Conservation (phyloP, 2,797 vertebrate species). For the Molossus alvarezi region DNA sequence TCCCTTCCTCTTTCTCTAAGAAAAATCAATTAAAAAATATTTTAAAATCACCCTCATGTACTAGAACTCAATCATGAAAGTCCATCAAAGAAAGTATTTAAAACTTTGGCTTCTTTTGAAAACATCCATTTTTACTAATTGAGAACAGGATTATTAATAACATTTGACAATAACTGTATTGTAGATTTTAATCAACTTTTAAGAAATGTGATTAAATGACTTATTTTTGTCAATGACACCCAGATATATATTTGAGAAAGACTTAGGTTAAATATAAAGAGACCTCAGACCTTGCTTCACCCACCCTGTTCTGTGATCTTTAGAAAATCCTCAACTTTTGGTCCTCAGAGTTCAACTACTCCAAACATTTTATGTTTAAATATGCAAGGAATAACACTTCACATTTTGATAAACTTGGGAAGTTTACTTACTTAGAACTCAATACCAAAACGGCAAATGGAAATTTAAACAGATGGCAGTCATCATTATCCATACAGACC, state of each 20-base stretch:
- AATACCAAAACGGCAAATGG: not conserved
- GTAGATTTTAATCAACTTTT: slow-evolving; percentile 49
- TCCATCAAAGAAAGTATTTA: slow-evolving; percentile 53
- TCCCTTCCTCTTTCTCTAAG: not conserved
- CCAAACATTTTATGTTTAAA: not conserved
- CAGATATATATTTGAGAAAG: not conserved
- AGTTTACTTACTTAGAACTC: not conserved
- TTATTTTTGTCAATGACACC: not conserved
- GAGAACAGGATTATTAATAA: slow-evolving; percentile 25
- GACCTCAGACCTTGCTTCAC: not conserved
- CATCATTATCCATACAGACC: not conserved
- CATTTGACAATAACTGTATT: slow-evolving; percentile 27
- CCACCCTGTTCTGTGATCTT: not conserved
- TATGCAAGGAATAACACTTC: not conserved
- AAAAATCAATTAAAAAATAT: no score
- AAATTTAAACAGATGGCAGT: not conserved
- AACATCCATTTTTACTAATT: slow-evolving; percentile 61
- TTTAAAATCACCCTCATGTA: not conserved
- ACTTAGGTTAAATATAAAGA: not conserved
- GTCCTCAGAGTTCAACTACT: not conserved
- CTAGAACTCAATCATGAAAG: not conserved
- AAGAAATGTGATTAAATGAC: not conserved
- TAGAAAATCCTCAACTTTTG: not conserved
- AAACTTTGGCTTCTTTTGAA: slow-evolving; percentile 63
- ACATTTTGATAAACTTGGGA: not conserved